Evolutionary conservation across 1,140 invertebrate genomes (phyloP), one percentile per base, ranked within the genome.

Genomic region (Drosophila ercepeae): DNA sequence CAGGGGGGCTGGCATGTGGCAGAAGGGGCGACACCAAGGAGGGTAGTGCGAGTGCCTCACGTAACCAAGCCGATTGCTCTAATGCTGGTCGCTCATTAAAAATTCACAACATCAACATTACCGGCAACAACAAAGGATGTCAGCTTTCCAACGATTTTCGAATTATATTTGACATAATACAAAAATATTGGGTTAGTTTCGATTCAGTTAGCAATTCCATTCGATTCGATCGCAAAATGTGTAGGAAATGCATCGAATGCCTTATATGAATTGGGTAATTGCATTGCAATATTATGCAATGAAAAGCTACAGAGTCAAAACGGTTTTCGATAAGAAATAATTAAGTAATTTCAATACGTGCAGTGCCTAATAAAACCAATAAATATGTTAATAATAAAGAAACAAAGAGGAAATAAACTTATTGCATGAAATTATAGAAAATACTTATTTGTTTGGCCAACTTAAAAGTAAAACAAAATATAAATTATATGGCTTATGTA

Each of bases 51-150:
- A n/a, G 11, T 39, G 39, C 16, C 16, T 18, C 39, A 67, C 60
- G 64, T 53, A 68, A 68, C 60, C 60, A 45, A 27, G 27, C 46
- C 27, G 39, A 68, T 68, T 68, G 64, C 64, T 68, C 61, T 68
- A 68, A 68, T 68, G 64, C 64, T 53, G 64, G 14, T n/a, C n/a
- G n/a, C 64, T 68, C 64, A 68, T 68, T 68, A 68, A 61, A 67
- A 68, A 68, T 68, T 61, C 64, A 68, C 61, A 53, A 53, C 64
- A 64, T 53, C 63, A 67, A 53, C 48, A 68, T 67, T 45, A 65
- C 39, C 63, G 60, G 39, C 64, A 67, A 68, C 61, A 68, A 68
- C 64, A 68, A 67, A 68, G 64, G 64, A 68, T 45, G 21, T 67
- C 48, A 48, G 48, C 60, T 53, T 67, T 53, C 29, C 64, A 67